Percentiles rank a stretch among this genome's conserved stretches.
These are phyloP conservation scores for Eulemur mongoz DNA, from an alignment of 2,797 vertebrate species.

Conservation along the genomic window DNA sequence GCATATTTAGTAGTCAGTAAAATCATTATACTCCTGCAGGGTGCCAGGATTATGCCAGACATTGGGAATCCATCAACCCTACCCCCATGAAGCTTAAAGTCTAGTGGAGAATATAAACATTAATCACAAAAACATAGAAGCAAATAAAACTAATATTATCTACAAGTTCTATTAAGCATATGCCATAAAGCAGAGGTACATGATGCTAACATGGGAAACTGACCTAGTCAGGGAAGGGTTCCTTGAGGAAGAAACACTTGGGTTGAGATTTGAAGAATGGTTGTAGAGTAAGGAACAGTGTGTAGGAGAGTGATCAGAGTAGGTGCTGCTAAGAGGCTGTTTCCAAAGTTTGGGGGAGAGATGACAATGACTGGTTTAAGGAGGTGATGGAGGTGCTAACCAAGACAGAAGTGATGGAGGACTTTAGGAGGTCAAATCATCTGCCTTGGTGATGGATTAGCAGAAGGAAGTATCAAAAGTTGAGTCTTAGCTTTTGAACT, in stretches of 20 bases:
- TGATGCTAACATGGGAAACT: background rate
- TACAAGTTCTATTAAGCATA: background rate
- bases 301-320: background rate
- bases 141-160: background rate
- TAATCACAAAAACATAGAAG: background rate
- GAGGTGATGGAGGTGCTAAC: background rate
- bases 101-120: conserved; percentile 20
- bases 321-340: background rate
- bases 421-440: background rate
- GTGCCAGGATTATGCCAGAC: conserved; percentile 21
- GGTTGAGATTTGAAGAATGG: background rate
- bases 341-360: background rate
- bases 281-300: background rate
- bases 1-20: background rate
- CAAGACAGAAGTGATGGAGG: background rate
- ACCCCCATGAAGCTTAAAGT: background rate
- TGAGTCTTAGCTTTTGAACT: conserved; percentile 23
- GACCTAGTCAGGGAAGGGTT: background rate
- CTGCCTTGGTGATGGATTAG: background rate
- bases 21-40: background rate
- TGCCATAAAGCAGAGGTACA: background rate
- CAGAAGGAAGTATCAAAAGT: background rate
- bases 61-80: background rate
- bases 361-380: background rate
- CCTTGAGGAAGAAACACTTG: background rate